A percentile compares a stretch with the other conserved stretches of the same genome.
Evolutionary conservation across 2,888 invertebrate species (phyloP).

Genomic region (Epirrhoe alternata): DNA sequence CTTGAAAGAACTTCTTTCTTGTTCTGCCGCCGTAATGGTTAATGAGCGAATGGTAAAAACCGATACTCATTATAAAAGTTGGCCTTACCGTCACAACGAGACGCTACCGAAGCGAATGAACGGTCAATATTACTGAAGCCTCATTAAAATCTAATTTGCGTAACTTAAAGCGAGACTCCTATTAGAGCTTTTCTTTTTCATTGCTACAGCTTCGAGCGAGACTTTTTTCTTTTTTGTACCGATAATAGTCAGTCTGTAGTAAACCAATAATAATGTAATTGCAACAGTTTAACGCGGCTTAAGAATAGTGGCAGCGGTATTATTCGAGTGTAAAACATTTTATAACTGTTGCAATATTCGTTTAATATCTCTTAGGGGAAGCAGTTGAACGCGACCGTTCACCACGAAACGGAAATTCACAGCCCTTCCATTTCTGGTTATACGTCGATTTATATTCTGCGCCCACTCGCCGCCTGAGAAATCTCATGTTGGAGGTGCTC

Average conservation of each 20-base stretch:
- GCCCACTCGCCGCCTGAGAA: slow-evolving; percentile 84
- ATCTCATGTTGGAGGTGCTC: slow-evolving; percentile 85
- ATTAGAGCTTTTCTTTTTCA: slow-evolving; percentile 58
- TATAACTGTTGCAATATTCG: slow-evolving; percentile 47
- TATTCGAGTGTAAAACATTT: slow-evolving; percentile 39
- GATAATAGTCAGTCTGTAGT: slow-evolving; percentile 39
- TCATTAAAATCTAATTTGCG: slow-evolving; percentile 67
- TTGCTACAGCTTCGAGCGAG: slow-evolving; percentile 47
- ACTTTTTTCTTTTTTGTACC: slow-evolving; percentile 39
- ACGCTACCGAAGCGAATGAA: slow-evolving; percentile 43
- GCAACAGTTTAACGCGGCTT: slow-evolving; percentile 40
- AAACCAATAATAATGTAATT: slow-evolving; percentile 44
- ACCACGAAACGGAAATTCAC: slow-evolving; percentile 80
- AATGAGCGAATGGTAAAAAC: slow-evolving; percentile 49
- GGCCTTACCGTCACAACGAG: slow-evolving; percentile 44
- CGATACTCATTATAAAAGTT: slow-evolving; percentile 52
- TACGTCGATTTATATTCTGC: slow-evolving; percentile 85
- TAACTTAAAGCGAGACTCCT: slow-evolving; percentile 58
- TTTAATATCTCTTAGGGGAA: slow-evolving; percentile 55
- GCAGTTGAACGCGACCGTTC: slow-evolving; percentile 60
- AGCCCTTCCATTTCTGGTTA: slow-evolving; percentile 83
- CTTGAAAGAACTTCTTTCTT: slow-evolving; percentile 31
- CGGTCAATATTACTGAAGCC: slow-evolving; percentile 58
- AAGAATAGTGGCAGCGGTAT: slow-evolving; percentile 29
- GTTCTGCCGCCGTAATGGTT: slow-evolving; percentile 20